Evolutionary conservation across 2,888 invertebrate genomes (phyloP).

Genomic region (Rhodophaea formosa): DNA sequence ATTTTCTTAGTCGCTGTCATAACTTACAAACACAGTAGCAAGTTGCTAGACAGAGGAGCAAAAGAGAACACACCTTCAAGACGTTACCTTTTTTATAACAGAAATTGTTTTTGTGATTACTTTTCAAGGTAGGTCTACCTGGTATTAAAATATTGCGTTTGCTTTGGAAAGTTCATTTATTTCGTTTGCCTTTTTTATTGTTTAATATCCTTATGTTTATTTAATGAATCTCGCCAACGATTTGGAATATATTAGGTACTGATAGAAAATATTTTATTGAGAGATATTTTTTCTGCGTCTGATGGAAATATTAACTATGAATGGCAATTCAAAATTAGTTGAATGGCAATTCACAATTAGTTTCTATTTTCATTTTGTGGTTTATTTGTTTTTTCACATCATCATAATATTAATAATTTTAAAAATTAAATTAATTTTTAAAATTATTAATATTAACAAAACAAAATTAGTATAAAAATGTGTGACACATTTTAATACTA

Average conservation of each 20-base stretch:
- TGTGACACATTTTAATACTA: too few species aligned
- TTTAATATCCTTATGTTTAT: conserved; percentile 2
- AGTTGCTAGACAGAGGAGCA: not conserved
- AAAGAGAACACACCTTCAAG: not conserved
- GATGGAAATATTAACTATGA: too few species aligned
- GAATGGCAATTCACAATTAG: too few species aligned
- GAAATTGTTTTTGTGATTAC: conserved; percentile 17
- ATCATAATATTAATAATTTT: too few species aligned
- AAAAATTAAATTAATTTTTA: too few species aligned
- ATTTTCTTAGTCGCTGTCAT: too few species aligned
- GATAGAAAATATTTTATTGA: not conserved
- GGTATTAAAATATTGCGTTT: conserved; percentile 14
- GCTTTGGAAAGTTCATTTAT: conserved; percentile 5
- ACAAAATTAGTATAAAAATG: too few species aligned
- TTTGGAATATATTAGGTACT: not conserved
- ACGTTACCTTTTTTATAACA: conserved; percentile 12
- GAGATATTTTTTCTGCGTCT: not conserved
- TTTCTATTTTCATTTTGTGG: too few species aligned
- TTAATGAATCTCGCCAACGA: not conserved
- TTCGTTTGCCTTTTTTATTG: conserved; percentile 8
- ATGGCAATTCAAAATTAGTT: too few species aligned
- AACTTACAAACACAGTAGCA: too few species aligned
- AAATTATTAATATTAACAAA: too few species aligned
- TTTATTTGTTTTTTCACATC: too few species aligned
- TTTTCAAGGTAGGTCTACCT: conserved; percentile 5